Base-by-base conservation (phyloP, 1,140 invertebrate genomes). In the Drosophila lacteicornis region DNA sequence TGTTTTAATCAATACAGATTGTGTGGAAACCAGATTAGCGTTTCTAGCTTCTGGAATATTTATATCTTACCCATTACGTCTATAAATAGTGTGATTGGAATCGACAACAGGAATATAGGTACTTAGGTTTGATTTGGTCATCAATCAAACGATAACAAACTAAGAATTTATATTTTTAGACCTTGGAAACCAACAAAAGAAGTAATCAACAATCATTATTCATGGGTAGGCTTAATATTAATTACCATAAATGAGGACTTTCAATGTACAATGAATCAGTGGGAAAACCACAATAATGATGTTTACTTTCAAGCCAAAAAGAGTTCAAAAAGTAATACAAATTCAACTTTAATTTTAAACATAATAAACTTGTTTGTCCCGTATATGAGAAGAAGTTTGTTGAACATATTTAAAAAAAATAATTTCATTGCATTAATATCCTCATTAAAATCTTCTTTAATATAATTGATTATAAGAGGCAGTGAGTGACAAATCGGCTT, bases 201-300 rank as follows among this genome's bases (percentile, higher is more conserved):
- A 55, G 33, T 38, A 55, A 55, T 55, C 13, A 55, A 55, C 51
- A 7, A 55, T 55, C 51, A 55, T 55, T 55, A 36, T 12, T 55
- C 51, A 55, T 55, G 15, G 17, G 7, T 9, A 9, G 51, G 17
- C 33, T 55, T 17, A 55, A 38, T 13, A 19, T 55, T 38, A 36
- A 55, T 55, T 55, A 55, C 33, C 51, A 55, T 55, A 55, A 38
- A 38, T 15, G 15, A 1, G 8, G 15, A 38, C 12, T 15, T 55
- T 36, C 30, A 7, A 15, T 17, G 3, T 36, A 3, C 12, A 36
- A 36, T 19, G 19, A 12, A 53, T 36, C 13, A 15, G 17, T 22
- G 7, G 30, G 51, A 33, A 55, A 38, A 38, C 9, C 36, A 22
- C 6, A 22, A 22, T 19, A 33, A 19, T 12, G 11, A 12, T 11